These are phyloP conservation scores for Hemithea aestivaria DNA, from an alignment of 2,888 invertebrate species.

Conservation along the genomic window DNA sequence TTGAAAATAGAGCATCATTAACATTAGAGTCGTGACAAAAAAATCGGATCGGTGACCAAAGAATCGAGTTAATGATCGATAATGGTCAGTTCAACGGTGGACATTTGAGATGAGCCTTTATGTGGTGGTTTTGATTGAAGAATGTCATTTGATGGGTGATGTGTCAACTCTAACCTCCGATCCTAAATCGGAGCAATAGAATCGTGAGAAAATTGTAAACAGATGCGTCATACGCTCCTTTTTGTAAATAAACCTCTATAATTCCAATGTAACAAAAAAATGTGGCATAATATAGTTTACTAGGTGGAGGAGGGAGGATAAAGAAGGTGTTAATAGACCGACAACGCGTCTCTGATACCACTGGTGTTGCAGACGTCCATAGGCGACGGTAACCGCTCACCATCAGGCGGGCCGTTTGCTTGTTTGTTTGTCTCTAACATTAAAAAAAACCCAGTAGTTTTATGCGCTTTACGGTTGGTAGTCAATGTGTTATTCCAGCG, in stretches of 20 bases:
- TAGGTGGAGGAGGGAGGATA: no score
- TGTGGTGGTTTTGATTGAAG: conserved; percentile 23
- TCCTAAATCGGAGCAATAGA: conserved; percentile 25
- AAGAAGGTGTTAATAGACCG: no score
- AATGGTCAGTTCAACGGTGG: conserved; percentile 33
- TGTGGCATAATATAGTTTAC: no score
- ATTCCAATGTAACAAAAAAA: not conserved
- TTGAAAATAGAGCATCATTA: conserved; percentile 61
- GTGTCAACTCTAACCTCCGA: conserved; percentile 15
- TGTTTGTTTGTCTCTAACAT: no score
- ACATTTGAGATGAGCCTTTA: conserved; percentile 29
- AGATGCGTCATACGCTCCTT: conserved; percentile 1
- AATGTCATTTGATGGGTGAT: conserved; percentile 8
- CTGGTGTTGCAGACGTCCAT: no score
- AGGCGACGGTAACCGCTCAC: no score
- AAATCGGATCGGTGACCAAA: conserved; percentile 33
- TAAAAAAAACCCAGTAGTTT: no score
- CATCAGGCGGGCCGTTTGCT: no score
- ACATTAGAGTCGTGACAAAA: conserved; percentile 52
- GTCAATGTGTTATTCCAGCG: no score
- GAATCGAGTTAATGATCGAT: conserved; percentile 47
- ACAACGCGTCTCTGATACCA: no score
- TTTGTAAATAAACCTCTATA: no score
- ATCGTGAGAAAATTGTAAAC: conserved; percentile 12
- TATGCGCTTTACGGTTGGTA: no score